Evolutionary conservation across 2,113 vertebrate species (phyloP).

Genomic region (Notothenia coriiceps): DNA sequence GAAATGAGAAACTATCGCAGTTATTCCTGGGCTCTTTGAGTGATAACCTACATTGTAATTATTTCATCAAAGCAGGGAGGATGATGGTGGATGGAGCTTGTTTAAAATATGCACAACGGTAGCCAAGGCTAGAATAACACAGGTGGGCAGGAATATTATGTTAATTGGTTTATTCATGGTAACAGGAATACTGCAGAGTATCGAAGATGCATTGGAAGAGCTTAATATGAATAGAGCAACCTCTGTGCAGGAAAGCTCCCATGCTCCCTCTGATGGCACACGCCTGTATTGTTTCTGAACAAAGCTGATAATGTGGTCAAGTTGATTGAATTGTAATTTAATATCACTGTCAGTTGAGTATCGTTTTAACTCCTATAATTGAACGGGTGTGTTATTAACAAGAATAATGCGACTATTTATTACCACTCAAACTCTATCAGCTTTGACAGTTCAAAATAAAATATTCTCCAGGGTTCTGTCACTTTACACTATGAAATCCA

Average conservation of each 20-base stretch:
- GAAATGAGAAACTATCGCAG: not conserved
- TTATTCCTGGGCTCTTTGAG: not conserved
- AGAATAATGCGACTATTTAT: not conserved
- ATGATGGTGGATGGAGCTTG: not conserved
- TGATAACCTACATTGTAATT: not conserved
- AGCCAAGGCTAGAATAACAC: slow-evolving; percentile 23
- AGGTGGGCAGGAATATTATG: slow-evolving; percentile 23
- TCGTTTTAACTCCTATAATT: not conserved
- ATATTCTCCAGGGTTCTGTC: not conserved
- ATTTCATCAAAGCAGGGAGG: slow-evolving; percentile 7
- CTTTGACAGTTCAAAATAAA: not conserved
- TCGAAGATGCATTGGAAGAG: slow-evolving; percentile 39
- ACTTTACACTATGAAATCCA: not conserved
- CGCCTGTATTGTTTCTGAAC: slow-evolving; percentile 14
- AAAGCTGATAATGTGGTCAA: slow-evolving; percentile 20
- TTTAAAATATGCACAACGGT: slow-evolving; percentile 12
- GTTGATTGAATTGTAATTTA: slow-evolving; percentile 6
- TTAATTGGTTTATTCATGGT: slow-evolving; percentile 44
- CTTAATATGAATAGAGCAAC: slow-evolving; percentile 23
- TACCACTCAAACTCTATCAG: not conserved
- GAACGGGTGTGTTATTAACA: not conserved
- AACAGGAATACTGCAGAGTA: slow-evolving; percentile 43
- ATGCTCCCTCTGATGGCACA: slow-evolving; percentile 47
- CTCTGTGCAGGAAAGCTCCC: slow-evolving; percentile 17
- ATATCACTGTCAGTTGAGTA: not conserved